These are phyloP conservation scores for Bugulina stolonifera DNA, from an alignment of 2,888 invertebrate species.

Conservation along the genomic window DNA sequence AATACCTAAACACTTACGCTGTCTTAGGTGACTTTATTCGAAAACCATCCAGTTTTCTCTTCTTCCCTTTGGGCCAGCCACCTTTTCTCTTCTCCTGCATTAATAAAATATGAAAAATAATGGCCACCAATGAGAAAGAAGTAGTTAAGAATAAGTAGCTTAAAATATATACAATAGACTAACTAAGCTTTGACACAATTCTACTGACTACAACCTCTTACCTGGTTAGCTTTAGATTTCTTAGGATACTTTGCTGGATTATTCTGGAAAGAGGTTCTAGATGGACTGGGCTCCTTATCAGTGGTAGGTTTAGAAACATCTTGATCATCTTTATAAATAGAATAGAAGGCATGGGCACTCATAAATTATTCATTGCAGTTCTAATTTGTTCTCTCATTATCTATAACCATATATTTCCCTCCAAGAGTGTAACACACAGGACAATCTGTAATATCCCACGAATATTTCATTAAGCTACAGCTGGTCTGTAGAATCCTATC, in stretches of 20 bases:
- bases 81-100: slow-evolving; percentile 53
- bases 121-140: neutral
- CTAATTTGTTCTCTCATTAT: too few species aligned
- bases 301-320: too few species aligned
- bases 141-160: neutral
- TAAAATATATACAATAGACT: too few species aligned
- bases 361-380: too few species aligned
- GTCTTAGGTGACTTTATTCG: slow-evolving; percentile 61
- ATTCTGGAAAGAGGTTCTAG: neutral
- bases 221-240: neutral
- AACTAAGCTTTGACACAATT: too few species aligned
- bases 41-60: slow-evolving; percentile 56
- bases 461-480: too few species aligned
- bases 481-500: too few species aligned
- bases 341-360: too few species aligned
- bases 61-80: slow-evolving; percentile 62
- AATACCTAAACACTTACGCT: slow-evolving; percentile 44
- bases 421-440: too few species aligned
- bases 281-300: neutral
- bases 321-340: too few species aligned
- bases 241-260: neutral
- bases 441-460: too few species aligned
- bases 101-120: neutral
- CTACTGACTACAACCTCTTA: neutral
- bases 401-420: too few species aligned